These are phyloP conservation scores for Hedya salicella DNA, from an alignment of 2,888 invertebrate species.

Conservation along the genomic window DNA sequence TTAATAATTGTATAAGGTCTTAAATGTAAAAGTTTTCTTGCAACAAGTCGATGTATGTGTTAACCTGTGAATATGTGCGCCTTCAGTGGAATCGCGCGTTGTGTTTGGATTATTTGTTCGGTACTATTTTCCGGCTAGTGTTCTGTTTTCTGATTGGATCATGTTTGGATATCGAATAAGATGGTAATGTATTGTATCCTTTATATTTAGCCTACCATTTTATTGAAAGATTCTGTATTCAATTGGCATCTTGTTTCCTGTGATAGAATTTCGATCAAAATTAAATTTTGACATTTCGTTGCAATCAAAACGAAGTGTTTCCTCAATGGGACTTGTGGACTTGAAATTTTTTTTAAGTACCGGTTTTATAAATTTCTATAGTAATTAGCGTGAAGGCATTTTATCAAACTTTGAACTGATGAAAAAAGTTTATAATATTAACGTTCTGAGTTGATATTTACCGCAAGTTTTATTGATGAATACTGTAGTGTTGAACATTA, in stretches of 20 bases:
- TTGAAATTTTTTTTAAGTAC: neutral
- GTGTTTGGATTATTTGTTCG: slow-evolving; percentile 3
- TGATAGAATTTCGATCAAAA: slow-evolving; percentile 68
- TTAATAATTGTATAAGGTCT: slow-evolving; percentile 1
- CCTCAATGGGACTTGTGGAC: slow-evolving; percentile 1
- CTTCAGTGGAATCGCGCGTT: neutral
- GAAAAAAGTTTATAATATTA: neutral
- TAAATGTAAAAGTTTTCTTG: neutral
- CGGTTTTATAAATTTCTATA: too few relatives aligned
- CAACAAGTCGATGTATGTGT: slow-evolving; percentile 10
- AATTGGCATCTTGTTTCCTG: slow-evolving; percentile 67
- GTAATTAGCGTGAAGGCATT: too few relatives aligned
- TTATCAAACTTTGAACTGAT: neutral
- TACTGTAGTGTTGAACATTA: slow-evolving; percentile 8
- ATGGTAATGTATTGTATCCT: slow-evolving; percentile 16
- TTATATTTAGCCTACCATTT: slow-evolving; percentile 18
- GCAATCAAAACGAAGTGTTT: slow-evolving; percentile 24
- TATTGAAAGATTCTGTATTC: slow-evolving; percentile 17
- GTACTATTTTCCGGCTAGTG: slow-evolving; percentile 17
- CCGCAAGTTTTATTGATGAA: slow-evolving; percentile 7
- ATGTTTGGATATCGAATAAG: slow-evolving; percentile 24
- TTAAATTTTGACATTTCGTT: slow-evolving; percentile 61
- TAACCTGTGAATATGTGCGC: neutral
- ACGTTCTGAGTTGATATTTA: neutral
- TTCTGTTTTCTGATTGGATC: slow-evolving; percentile 1